A percentile compares a stretch with the other conserved stretches of the same genome.
Conservation (phyloP, 1,140 invertebrate genomes). For the Zaprionus davidi region DNA sequence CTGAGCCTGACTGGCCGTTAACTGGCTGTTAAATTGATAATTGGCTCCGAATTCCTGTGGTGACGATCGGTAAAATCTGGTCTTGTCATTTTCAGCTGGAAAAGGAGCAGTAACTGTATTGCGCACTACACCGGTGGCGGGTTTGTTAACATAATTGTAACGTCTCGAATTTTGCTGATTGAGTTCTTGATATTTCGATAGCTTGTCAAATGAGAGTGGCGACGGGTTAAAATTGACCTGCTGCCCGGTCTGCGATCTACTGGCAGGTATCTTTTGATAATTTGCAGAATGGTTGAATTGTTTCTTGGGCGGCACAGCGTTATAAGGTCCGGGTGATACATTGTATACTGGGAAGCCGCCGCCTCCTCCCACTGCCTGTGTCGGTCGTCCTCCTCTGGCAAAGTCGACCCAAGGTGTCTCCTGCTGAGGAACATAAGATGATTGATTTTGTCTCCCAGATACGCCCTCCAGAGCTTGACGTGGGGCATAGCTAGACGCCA, state of each 20-base stretch:
- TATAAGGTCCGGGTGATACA: slow-evolving; percentile 6
- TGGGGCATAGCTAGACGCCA: too few relatives aligned
- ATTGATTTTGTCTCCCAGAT: neutral
- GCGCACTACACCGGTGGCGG: slow-evolving; percentile 27
- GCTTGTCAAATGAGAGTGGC: slow-evolving; percentile 69
- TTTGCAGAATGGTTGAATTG: slow-evolving; percentile 37
- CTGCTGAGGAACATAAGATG: neutral
- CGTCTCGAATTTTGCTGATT: slow-evolving; percentile 39
- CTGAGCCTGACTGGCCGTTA: slow-evolving; percentile 84
- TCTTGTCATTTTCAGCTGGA: slow-evolving; percentile 1
- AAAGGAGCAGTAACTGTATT: slow-evolving; percentile 64
- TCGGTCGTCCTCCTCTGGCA: neutral
- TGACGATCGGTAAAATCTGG: slow-evolving; percentile 27
- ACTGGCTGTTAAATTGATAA: neutral
- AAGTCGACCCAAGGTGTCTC: slow-evolving; percentile 4
- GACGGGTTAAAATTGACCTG: slow-evolving; percentile 71
- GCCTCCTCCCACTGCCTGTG: neutral
- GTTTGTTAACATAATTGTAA: slow-evolving; percentile 27
- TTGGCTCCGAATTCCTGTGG: neutral
- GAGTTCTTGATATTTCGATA: slow-evolving; percentile 69
- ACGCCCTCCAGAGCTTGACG: too few relatives aligned
- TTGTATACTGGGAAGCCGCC: slow-evolving; percentile 39
- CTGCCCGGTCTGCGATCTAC: slow-evolving; percentile 18
- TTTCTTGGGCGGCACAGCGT: slow-evolving; percentile 36
- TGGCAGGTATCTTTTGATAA: slow-evolving; percentile 38